Percentiles rank a stretch among this genome's conserved stretches.
Conservation (phyloP, 2,113 vertebrate species). For the Pseudorectes ferrugineus region DNA sequence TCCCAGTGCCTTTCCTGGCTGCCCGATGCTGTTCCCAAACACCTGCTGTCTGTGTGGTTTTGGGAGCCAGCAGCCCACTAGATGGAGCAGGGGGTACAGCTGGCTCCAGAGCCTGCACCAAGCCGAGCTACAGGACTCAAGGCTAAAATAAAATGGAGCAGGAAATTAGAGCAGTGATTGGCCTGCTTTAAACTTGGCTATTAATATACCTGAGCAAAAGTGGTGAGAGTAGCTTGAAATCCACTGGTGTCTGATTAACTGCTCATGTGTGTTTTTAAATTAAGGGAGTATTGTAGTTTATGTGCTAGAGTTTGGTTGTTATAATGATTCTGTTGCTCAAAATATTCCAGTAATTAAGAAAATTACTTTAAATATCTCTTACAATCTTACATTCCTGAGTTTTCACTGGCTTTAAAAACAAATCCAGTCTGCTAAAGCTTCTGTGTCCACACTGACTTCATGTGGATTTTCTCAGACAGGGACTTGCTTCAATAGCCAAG, state of each 20-base stretch:
- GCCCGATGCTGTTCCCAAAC: accelerated
- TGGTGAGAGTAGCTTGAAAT: neutral
- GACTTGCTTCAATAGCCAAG: neutral
- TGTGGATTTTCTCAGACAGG: neutral
- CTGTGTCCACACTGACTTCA: neutral
- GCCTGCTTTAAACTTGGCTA: neutral
- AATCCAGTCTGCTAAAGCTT: neutral
- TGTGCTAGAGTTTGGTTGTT: neutral
- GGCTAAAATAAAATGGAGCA: neutral
- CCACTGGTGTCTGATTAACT: neutral
- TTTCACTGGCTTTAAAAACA: neutral
- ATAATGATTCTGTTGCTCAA: neutral
- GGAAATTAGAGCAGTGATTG: neutral
- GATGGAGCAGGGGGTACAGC: slow-evolving; percentile 33
- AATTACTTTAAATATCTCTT: neutral
- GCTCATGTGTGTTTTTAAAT: neutral
- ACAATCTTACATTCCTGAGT: neutral
- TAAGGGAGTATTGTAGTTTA: neutral
- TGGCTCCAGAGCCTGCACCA: neutral
- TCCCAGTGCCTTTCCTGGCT: neutral
- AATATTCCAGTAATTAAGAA: neutral
- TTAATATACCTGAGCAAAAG: neutral
- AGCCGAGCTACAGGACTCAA: neutral
- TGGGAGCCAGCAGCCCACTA: slow-evolving; percentile 15
- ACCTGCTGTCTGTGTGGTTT: neutral